Percentiles rank a stretch among this genome's conserved stretches.
Conservation (phyloP, 1,140 invertebrate species). For the Pseudomyrmex concolor region DNA sequence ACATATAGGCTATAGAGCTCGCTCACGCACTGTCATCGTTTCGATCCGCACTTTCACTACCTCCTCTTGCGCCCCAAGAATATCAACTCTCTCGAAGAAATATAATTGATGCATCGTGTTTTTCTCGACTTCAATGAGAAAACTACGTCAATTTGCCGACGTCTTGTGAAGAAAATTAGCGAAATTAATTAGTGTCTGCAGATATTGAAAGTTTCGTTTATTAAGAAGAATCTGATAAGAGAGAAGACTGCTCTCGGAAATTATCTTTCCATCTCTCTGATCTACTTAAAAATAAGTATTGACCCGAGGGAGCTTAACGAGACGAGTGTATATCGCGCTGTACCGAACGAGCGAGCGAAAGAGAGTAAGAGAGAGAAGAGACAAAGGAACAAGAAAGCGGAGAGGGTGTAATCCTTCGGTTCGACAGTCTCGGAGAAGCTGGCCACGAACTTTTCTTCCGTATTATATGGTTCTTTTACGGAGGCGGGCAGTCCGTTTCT, state of each 20-base stretch:
- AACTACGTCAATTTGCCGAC: not conserved
- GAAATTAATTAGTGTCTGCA: not conserved
- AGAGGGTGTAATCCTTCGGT: slow-evolving; percentile 57
- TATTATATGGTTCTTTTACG: slow-evolving; percentile 57
- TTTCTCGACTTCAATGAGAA: not conserved
- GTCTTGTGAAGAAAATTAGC: not conserved
- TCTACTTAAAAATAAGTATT: slow-evolving; percentile 58
- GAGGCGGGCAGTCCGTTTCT: slow-evolving; percentile 60
- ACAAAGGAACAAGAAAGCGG: not conserved
- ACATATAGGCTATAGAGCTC: slow-evolving; percentile 12
- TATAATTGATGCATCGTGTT: no score
- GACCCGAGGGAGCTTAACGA: slow-evolving; percentile 28
- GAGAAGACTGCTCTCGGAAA: slow-evolving; percentile 22
- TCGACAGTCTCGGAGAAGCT: slow-evolving; percentile 58
- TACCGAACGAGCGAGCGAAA: not conserved
- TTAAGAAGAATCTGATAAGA: slow-evolving; percentile 13
- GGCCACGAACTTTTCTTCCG: slow-evolving; percentile 33
- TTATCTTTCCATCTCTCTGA: slow-evolving; percentile 44
- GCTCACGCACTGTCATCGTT: no score
- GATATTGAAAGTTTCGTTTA: slow-evolving; percentile 45
- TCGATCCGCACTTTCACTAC: not conserved
- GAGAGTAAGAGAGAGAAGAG: not conserved
- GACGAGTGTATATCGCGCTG: slow-evolving; percentile 31
- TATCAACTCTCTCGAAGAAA: slow-evolving; percentile 9
- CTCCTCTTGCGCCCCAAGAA: not conserved